phyloP scores from a whole-genome alignment of 1,140 invertebrate genomes.

The Drosophila virilis region DNA sequence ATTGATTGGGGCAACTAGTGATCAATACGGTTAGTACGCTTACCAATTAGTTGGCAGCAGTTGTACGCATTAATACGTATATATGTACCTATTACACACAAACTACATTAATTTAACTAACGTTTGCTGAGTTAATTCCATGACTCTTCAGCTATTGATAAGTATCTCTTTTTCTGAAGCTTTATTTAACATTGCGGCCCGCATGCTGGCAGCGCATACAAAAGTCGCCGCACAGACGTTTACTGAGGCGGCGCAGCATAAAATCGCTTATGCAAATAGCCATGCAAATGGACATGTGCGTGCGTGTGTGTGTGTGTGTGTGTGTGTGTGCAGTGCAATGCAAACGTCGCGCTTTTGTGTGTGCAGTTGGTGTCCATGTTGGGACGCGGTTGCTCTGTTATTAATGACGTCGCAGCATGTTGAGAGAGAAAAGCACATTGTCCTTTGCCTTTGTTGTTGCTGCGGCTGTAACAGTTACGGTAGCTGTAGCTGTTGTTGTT shows the following conservation, averaged over 20 bases:
- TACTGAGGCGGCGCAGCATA: conserved; percentile 62
- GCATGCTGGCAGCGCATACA: conserved; percentile 48
- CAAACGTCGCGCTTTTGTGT: conserved; percentile 19
- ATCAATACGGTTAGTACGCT: conserved; percentile 34
- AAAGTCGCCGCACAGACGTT: conserved; percentile 29
- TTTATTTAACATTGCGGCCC: conserved; percentile 5
- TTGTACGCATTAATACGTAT: conserved; percentile 12
- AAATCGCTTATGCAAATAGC: conserved; percentile 79
- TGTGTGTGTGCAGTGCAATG: conserved; percentile 45
- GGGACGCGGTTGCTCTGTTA: conserved; percentile 60
- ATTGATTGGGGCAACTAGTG: conserved; percentile 26
- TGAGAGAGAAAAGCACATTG: conserved; percentile 45
- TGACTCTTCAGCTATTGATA: conserved; percentile 5
- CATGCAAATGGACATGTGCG: conserved; percentile 30
- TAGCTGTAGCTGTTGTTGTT: conserved; percentile 46
- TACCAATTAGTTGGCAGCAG: conserved; percentile 29
- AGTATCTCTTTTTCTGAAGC: conserved; percentile 1
- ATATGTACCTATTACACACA: background rate
- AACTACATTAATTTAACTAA: conserved; percentile 18
- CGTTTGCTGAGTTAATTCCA: conserved; percentile 17
- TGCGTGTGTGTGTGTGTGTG: conserved; percentile 24
- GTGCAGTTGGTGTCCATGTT: conserved; percentile 34
- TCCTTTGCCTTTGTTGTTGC: conserved; percentile 20
- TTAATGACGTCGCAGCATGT: conserved; percentile 69
- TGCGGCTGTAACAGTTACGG: conserved; percentile 19